Evolutionary conservation across 1,140 invertebrate genomes (phyloP), one percentile per base, ranked within the genome.

Genomic region (Diachasmimorpha longicaudata): DNA sequence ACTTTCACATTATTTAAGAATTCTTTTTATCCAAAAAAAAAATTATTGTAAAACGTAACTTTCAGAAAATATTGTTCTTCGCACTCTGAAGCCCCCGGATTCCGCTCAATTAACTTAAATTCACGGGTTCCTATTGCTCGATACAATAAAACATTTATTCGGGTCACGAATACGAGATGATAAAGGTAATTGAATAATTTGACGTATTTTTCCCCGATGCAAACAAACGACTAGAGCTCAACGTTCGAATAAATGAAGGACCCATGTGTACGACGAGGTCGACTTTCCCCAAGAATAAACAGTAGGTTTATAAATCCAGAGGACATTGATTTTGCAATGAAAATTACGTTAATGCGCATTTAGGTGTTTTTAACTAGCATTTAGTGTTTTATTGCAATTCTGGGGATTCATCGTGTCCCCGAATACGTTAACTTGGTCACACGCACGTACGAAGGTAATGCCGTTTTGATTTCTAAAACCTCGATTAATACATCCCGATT

Each of bases 401-500:
- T 44, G 44, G 74, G 74, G 52, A 69, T 68, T 14, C 19, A 19
- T 58, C 67, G 16, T 42, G 67, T 69, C 58, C 58, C 58, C 58
- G 14, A 63, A 63, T 31, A 31, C 31, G 66, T 48, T 69, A 75
- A 75, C 48, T 66, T 68, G 68, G 48, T 71, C 74, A 63, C 74
- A 70, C 74, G 48, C 74, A 70, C 74, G 48, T 63, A 36, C 66
- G 42, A 19, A 63, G 44, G 23, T 46, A 58, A 70, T 52, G 52
- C 16, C 21, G 11, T 68, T 72, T 72, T 70, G 69, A 70, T 70
- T 70, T 72, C 70, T 72, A 52, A 46, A 72, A 44, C 70, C 70
- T 72, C 70, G 70, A 72, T 72, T 10, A 68, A 63, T 19, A 14
- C 66, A 68, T 68, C 70, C 48, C 48, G 46, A 46, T 70, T 70